Evolutionary conservation across 2,888 invertebrate genomes (phyloP).

Genomic region (Tachystola acroxantha): DNA sequence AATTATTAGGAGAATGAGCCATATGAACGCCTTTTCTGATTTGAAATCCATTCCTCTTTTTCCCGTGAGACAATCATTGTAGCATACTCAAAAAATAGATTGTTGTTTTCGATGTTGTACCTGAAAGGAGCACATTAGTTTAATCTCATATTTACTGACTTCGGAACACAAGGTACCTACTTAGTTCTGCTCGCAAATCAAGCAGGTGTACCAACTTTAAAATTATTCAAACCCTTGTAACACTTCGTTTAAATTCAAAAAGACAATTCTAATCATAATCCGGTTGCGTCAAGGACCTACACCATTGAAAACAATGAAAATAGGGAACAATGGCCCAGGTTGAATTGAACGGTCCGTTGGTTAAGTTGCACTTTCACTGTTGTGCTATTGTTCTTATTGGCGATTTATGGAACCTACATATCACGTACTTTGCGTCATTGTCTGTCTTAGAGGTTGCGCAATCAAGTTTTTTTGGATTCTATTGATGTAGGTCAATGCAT

Average conservation of each 20-base stretch:
- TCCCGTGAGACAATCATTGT: slow-evolving; percentile 58
- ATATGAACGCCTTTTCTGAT: slow-evolving; percentile 45
- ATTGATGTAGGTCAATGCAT: slow-evolving; percentile 34
- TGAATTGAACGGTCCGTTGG: slow-evolving; percentile 54
- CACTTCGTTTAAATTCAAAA: slow-evolving; percentile 3
- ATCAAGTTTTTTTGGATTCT: slow-evolving; percentile 25
- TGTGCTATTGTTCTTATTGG: slow-evolving; percentile 61
- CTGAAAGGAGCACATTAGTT: slow-evolving; percentile 12
- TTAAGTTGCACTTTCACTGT: slow-evolving; percentile 68
- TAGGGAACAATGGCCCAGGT: slow-evolving; percentile 57
- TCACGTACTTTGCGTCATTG: slow-evolving; percentile 45
- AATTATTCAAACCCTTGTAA: too few species aligned
- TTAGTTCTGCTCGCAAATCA: too few species aligned
- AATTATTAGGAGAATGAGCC: slow-evolving; percentile 42
- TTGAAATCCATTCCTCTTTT: slow-evolving; percentile 60
- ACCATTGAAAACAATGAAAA: slow-evolving; percentile 63
- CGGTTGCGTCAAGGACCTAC: slow-evolving; percentile 60
- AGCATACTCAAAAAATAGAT: slow-evolving; percentile 33
- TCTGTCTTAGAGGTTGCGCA: slow-evolving; percentile 47
- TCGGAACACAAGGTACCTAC: too few species aligned
- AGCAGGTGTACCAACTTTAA: too few species aligned
- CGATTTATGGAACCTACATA: slow-evolving; percentile 41
- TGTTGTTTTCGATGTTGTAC: slow-evolving; percentile 2
- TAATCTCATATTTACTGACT: too few species aligned
- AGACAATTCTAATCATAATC: slow-evolving; percentile 25